Percentiles rank a stretch among this genome's conserved stretches.
Conservation (phyloP, 2,797 vertebrate species). For the Pempheris klunzingeri region DNA sequence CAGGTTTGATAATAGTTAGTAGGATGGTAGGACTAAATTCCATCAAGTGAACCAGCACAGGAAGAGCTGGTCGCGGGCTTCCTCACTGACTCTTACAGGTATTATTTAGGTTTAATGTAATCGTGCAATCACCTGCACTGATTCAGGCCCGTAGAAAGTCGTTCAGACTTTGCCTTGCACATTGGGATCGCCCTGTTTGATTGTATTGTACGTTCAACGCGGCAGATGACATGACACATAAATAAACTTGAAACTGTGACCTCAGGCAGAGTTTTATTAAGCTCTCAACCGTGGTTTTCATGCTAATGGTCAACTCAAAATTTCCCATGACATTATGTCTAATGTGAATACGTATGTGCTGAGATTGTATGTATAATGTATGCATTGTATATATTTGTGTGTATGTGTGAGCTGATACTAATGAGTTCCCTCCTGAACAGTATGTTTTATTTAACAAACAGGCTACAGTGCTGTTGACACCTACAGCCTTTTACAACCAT, state of each 20-base stretch:
- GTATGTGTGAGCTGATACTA: slow-evolving; percentile 33
- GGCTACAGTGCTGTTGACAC: slow-evolving; percentile 37
- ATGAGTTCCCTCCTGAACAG: slow-evolving; percentile 57
- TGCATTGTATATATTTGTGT: slow-evolving; percentile 19
- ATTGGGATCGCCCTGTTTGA: not conserved
- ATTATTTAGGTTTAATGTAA: slow-evolving; percentile 1
- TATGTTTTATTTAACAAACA: slow-evolving; percentile 68
- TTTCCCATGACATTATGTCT: slow-evolving; percentile 27
- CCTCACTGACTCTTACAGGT: not conserved
- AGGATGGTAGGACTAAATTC: not conserved
- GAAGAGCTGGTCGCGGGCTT: not conserved
- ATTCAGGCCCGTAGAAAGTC: not conserved
- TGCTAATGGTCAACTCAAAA: slow-evolving; percentile 26
- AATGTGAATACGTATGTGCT: not conserved
- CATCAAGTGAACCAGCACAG: no score
- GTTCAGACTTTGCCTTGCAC: not conserved
- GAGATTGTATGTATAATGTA: not conserved
- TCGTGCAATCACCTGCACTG: not conserved
- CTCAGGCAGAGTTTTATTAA: slow-evolving; percentile 9
- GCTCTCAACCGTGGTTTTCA: not conserved
- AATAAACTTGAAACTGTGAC: slow-evolving; percentile 10
- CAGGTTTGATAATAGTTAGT: not conserved
- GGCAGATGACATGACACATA: not conserved
- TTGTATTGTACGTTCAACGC: not conserved
- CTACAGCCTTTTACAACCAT: slow-evolving; percentile 48